These are phyloP conservation scores for Otocyon megalotis DNA, from an alignment of 2,113 vertebrate species.

Conservation along the genomic window DNA sequence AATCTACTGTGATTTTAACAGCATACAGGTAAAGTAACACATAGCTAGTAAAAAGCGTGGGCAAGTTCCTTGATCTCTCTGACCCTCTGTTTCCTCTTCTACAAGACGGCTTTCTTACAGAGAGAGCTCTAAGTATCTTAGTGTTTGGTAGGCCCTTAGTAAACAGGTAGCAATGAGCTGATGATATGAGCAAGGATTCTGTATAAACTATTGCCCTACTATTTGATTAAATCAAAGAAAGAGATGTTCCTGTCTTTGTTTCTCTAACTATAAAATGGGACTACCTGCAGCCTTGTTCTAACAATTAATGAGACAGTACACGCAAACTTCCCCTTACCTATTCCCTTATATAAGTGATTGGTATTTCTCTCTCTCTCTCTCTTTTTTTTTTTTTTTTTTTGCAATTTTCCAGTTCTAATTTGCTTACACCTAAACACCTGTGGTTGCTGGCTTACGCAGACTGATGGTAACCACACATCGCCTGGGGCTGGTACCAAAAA, in stretches of 20 bases:
- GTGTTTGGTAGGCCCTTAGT: background rate
- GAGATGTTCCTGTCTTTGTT: background rate
- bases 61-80: background rate
- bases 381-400: background rate
- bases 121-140: background rate
- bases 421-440: background rate
- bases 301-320: conserved; percentile 11
- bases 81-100: background rate
- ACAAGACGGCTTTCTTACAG: conserved; percentile 1
- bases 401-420: background rate
- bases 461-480: background rate
- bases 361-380: background rate
- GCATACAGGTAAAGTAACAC: background rate
- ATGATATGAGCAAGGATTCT: background rate
- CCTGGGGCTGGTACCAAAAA: background rate
- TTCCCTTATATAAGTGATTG: background rate
- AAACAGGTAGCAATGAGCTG: background rate
- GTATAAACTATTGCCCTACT: background rate
- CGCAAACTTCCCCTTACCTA: background rate
- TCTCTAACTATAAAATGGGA: background rate
- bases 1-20: background rate
- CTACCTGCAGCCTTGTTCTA: background rate
- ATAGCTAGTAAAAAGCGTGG: background rate
- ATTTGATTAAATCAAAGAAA: background rate
- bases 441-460: background rate